Evolutionary conservation across 2,888 invertebrate species (phyloP).

Genomic region (Tipula lateralis): DNA sequence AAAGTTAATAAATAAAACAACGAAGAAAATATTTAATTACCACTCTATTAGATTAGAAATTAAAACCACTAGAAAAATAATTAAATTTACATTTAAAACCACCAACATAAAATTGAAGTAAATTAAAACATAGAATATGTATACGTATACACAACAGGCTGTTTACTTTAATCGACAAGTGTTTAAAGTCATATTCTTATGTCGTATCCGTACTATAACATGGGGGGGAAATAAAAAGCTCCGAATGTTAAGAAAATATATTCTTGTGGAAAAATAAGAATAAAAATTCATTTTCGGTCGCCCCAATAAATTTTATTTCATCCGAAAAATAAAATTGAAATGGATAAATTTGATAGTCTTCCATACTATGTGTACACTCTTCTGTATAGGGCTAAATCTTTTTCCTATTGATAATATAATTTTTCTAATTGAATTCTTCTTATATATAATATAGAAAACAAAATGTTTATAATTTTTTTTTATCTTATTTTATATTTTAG

Average conservation of each 20-base stretch:
- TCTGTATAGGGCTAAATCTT: neutral
- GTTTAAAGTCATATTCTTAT: neutral
- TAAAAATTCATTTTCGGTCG: neutral
- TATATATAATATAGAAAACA: neutral
- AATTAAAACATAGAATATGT: too few species aligned
- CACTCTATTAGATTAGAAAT: conserved; percentile 9
- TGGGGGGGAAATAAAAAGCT: neutral
- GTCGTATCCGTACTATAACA: neutral
- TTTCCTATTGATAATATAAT: neutral
- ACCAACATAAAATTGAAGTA: neutral
- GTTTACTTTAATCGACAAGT: neutral
- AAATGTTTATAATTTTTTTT: neutral
- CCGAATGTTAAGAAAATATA: neutral
- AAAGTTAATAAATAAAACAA: neutral
- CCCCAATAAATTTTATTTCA: neutral
- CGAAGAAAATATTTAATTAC: neutral
- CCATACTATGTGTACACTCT: neutral
- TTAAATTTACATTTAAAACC: conserved; percentile 1
- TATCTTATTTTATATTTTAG: neutral
- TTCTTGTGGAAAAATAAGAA: neutral
- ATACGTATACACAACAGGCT: neutral
- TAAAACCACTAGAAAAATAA: neutral
- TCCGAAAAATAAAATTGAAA: neutral
- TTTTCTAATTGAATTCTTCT: neutral
- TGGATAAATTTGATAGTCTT: neutral